A percentile compares a stretch with the other conserved stretches of the same genome.
Conservation (phyloP, 2,797 vertebrate species). For the Malurus leucopterus region DNA sequence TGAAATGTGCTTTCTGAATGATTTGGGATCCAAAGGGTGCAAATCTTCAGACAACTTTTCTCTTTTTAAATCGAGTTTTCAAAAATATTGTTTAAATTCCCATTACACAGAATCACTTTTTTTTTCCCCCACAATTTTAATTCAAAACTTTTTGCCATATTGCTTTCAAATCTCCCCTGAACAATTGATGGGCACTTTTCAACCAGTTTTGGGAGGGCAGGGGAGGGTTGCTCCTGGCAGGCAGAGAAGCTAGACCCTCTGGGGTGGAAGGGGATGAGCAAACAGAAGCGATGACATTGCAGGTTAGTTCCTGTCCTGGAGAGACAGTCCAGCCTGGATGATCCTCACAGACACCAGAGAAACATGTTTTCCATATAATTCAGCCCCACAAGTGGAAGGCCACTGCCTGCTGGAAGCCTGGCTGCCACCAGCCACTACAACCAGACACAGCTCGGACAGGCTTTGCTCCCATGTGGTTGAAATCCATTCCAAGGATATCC, state of each 20-base stretch:
- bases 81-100: background rate
- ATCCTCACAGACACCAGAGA: background rate
- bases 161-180: background rate
- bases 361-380: background rate
- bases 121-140: background rate
- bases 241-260: background rate
- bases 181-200: background rate
- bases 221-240: background rate
- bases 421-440: background rate
- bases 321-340: background rate
- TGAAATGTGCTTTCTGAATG: constrained; percentile 39
- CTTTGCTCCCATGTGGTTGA: background rate
- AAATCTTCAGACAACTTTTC: background rate
- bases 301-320: background rate
- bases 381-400: background rate
- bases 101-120: background rate
- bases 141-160: background rate
- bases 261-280: rapidly evolving
- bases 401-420: background rate
- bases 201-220: background rate
- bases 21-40: background rate
- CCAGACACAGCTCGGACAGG: background rate
- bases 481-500: background rate
- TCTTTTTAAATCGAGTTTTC: background rate
- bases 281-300: background rate